Base-by-base conservation (phyloP, 2,888 invertebrate genomes). In the Tetramorium bicarinatum region DNA sequence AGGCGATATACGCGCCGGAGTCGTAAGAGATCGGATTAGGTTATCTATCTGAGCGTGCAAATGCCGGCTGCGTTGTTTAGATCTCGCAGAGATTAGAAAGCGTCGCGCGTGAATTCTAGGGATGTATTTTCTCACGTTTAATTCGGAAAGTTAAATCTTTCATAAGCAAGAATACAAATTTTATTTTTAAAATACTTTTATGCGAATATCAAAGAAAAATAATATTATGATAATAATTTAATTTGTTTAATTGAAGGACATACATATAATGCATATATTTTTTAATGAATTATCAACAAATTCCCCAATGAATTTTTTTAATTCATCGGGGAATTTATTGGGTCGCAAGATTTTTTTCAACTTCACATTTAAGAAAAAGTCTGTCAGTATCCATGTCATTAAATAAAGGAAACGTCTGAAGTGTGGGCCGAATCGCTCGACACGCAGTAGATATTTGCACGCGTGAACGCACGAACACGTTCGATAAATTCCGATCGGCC, bases 401-500 rank as follows among this genome's bases (percentile, higher is more conserved):
- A 44, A 69, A 13, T 41, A 69, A 61, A 80, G 49, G 54, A 61
- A 59, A 47, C 47, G 52, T 62, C 64, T 56, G 13, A 82, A 84
- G 82, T 82, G 64, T 64, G 52, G 86, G 62, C 61, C 56, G 41
- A 77, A 82, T 83, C 82, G 38, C 41, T 29, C 66, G 75, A 82
- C 76, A 85, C 76, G 81, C 47, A 71, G 76, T 66, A 66, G 87
- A 74, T 66, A 52, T 83, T 82, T 72, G 77, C 64, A 79, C 72
- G 85, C 85, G 83, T 84, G 86, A 89, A 87, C 83, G 89, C 84
- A 81, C 83, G 77, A 74, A 75, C 85, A 72, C 87, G 86, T 85
- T 81, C 87, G 85, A 86, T 88, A 87, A 91, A 90, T 85, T 87
- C 87, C 87, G 77, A 83, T 74, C 84, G 85, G 79, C 87, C 79